Conservation (phyloP, 2,113 vertebrate species). For the Chlorodrepanis virens region DNA sequence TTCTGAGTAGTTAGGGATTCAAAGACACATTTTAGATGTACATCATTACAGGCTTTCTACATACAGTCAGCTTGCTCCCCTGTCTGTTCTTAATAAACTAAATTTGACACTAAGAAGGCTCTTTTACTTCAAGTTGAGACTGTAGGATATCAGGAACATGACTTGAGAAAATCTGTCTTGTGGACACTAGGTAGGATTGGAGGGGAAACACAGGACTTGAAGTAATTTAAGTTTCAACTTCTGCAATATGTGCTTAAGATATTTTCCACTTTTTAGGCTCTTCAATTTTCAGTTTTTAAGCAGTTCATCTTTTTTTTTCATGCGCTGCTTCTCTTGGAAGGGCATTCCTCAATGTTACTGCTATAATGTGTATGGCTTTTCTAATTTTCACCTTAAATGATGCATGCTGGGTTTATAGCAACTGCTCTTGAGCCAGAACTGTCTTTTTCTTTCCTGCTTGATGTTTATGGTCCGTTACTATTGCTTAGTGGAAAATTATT, state of each 20-base stretch:
- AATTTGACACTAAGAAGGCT: neutral
- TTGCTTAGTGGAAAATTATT: neutral
- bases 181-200: neutral
- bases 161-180: neutral
- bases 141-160: neutral
- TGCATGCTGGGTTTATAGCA: neutral
- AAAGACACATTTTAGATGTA: neutral
- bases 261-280: neutral
- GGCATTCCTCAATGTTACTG: neutral
- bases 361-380: neutral
- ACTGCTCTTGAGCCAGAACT: neutral
- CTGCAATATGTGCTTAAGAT: neutral
- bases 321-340: neutral
- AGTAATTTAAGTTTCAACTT: neutral
- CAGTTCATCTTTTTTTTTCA: neutral
- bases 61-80: neutral
- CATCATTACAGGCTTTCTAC: neutral
- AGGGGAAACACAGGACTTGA: neutral
- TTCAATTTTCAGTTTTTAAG: neutral
- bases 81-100: neutral
- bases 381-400: slow-evolving; percentile 8
- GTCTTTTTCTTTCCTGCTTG: neutral
- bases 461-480: neutral
- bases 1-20: neutral
- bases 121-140: neutral